Base-by-base conservation (phyloP, 2,888 invertebrate genomes). In the Scaptodrosophila latifasciaeformis region DNA sequence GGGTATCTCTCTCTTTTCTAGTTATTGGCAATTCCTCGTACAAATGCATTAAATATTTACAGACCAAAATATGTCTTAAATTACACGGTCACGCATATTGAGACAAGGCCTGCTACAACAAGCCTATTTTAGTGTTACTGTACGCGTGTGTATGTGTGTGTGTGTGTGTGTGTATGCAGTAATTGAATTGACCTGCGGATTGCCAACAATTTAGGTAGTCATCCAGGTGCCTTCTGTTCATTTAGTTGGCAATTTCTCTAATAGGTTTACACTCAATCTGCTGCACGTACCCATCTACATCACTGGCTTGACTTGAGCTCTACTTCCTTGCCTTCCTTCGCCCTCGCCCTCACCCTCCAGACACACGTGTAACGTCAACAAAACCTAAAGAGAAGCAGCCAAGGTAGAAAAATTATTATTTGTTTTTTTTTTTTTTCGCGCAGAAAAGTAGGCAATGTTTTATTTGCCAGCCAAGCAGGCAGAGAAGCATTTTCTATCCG, bases 191-290 rank as follows among this genome's bases (percentile, higher is more conserved):
- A 69, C 57, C 70, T 55, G 59, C 54, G 59, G 56, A 64, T 62
- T 67, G 62, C n/a, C 29, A 40, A 40, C 48, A 24, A 18, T 37
- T 48, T 27, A 24, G 13, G 12, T 17, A 27, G 15, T 17, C 27
- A 39, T 12, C 3, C 12, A 17, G 35, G 42, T 40, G 42, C 24
- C 54, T 55, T 54, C 62, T 62, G 57, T 70, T 68, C 64, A 76
- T 74, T 72, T 70, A 69, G 71, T 65, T 65, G 67, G 78, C 72
- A 79, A 76, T 76, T 78, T 78, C 67, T 75, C 57, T 77, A 77
- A 77, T 77, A 74, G 77, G 71, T 65, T 79, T 77, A 76, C 76
- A 77, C 80, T 65, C 74, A 77, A 77, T 74, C 74, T 69, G 59
- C 61, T 52, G 27, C 39, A 34, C 39, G 13, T 42, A 18, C 46